These are phyloP conservation scores for Philhelius pedissequus DNA, from an alignment of 2,888 invertebrate species.

Conservation along the genomic window DNA sequence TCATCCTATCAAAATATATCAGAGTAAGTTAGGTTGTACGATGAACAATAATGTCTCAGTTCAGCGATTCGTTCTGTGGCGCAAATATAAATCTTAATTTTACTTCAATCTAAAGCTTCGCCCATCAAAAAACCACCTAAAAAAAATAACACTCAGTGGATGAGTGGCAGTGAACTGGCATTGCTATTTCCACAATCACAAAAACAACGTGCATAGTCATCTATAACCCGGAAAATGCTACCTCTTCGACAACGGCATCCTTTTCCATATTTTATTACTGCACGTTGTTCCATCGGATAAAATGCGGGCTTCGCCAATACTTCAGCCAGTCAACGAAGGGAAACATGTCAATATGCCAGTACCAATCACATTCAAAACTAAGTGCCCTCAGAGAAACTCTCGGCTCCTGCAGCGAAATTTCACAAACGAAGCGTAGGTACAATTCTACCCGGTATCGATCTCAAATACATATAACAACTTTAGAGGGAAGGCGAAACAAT, in stretches of 20 bases:
- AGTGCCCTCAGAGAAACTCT: slow-evolving; percentile 22
- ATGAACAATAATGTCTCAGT: background rate
- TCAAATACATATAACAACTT: too few species aligned
- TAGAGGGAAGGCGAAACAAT: slow-evolving; percentile 50
- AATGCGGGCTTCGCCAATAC: background rate
- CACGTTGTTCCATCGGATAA: slow-evolving; percentile 3
- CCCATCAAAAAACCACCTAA: slow-evolving; percentile 13
- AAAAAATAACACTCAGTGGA: slow-evolving; percentile 13
- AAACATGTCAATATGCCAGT: slow-evolving; percentile 55
- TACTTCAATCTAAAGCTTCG: slow-evolving; percentile 31
- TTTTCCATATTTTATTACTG: slow-evolving; percentile 33
- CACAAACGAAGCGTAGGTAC: background rate
- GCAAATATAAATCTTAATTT: slow-evolving; percentile 14
- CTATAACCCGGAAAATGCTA: background rate
- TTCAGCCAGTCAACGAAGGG: background rate
- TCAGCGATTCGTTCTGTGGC: slow-evolving; percentile 4
- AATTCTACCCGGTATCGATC: slow-evolving; percentile 40
- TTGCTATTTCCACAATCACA: slow-evolving; percentile 11
- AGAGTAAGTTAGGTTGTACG: background rate
- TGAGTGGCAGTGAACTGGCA: slow-evolving; percentile 35
- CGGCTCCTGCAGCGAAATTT: slow-evolving; percentile 9
- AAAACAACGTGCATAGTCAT: slow-evolving; percentile 18
- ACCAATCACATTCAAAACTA: slow-evolving; percentile 49
- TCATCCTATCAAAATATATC: too few species aligned
- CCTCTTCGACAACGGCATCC: slow-evolving; percentile 1